These are phyloP conservation scores for Lepilemur septentrionalis DNA, from an alignment of 2,797 vertebrate genomes.

Conservation along the genomic window DNA sequence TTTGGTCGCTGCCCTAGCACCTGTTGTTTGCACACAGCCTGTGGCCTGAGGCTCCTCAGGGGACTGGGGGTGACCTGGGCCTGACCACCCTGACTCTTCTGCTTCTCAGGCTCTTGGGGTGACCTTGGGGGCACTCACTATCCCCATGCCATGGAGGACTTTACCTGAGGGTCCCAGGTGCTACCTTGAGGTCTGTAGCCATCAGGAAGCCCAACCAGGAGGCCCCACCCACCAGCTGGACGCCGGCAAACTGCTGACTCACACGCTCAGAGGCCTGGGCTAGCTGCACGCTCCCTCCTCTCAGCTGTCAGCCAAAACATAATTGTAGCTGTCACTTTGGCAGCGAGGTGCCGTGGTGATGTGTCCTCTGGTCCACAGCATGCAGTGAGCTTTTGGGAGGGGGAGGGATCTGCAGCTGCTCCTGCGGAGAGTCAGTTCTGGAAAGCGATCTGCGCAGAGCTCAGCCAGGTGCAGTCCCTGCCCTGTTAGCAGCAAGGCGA, in stretches of 20 bases:
- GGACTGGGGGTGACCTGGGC: background rate
- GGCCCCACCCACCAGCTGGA: slow-evolving; percentile 2
- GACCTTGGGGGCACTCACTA: background rate
- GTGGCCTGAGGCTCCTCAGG: background rate
- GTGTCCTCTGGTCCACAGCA: slow-evolving; percentile 34
- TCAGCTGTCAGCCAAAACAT: slow-evolving; percentile 63
- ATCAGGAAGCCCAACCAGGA: background rate
- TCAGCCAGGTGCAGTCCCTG: slow-evolving; percentile 17
- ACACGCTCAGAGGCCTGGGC: slow-evolving; percentile 21
- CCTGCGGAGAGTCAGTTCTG: background rate
- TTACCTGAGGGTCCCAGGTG: background rate
- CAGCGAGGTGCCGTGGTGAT: slow-evolving; percentile 42
- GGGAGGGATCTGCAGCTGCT: slow-evolving; percentile 52
- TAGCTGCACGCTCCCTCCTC: slow-evolving; percentile 29
- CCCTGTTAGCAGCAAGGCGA: background rate
- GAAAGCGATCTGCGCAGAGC: background rate
- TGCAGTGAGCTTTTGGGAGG: background rate
- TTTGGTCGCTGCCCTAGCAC: background rate
- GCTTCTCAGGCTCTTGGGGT: background rate
- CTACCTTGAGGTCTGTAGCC: background rate
- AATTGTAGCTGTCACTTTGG: slow-evolving; percentile 73
- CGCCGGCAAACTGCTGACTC: slow-evolving; percentile 59
- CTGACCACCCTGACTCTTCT: background rate
- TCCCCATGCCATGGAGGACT: background rate
- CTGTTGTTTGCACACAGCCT: background rate